phyloP scores from a whole-genome alignment of 1,140 invertebrate species.

The Halesus radiatus region DNA sequence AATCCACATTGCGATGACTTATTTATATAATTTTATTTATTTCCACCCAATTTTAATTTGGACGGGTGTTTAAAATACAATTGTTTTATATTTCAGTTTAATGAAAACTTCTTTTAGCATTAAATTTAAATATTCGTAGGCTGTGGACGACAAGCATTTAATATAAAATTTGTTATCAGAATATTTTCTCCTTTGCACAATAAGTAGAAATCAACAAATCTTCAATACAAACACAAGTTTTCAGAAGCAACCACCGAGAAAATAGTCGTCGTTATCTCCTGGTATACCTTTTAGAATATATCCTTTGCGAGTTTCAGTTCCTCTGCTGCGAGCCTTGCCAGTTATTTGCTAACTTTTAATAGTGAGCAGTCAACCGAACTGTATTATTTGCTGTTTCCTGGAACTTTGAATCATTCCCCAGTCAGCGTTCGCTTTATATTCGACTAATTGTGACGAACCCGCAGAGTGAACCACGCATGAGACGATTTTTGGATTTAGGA shows the following conservation, averaged over 20 bases:
- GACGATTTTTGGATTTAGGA: background rate
- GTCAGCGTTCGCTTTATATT: slow-evolving; percentile 1
- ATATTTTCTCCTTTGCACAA: background rate
- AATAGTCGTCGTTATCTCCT: background rate
- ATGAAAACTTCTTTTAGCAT: background rate
- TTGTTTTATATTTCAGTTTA: no score
- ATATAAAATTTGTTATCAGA: background rate
- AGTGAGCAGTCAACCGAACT: slow-evolving; percentile 23
- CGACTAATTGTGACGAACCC: slow-evolving; percentile 10
- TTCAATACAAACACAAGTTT: background rate
- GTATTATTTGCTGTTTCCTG: slow-evolving; percentile 8
- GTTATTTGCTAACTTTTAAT: slow-evolving; percentile 35
- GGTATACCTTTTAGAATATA: background rate
- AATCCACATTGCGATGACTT: no score
- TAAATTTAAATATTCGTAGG: background rate
- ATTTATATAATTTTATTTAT: no score
- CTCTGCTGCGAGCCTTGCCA: background rate
- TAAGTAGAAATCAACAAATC: background rate
- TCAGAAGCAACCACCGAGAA: background rate
- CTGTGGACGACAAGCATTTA: background rate
- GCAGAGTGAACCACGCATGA: background rate
- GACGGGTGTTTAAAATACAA: no score
- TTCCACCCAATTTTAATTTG: no score
- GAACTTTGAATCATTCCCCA: background rate
- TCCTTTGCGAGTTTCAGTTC: slow-evolving; percentile 1